Evolutionary conservation across 1,140 invertebrate species (phyloP), one percentile per base, ranked within the genome.

Genomic region (Pemphigus obesinymphae): DNA sequence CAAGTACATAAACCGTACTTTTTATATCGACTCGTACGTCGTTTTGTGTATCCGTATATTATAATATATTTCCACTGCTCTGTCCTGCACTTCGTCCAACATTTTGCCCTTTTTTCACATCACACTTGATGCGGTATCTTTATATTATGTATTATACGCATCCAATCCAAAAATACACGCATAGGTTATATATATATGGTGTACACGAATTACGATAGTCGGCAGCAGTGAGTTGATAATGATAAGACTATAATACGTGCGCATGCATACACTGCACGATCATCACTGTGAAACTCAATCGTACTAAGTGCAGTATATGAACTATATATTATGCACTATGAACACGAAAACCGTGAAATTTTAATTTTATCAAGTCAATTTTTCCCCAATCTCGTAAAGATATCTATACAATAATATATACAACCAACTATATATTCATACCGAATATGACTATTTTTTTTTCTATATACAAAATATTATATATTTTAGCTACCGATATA

Each of bases 271-370:
- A 53, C 6, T 29, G 26, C 23, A 29, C 55, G 26, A 26, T 4
- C 26, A 61, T 29, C 58, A 58, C 55, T 58, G 55, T 6, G 23
- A 58, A 26, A 70, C 34, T 72, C 40, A 72, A 48, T 72, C 68
- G 40, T 29, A 45, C 68, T 72, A 48, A 72, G 68, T 72, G 40
- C n/a, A n/a, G n/a, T n/a, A n/a, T n/a, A n/a, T n/a, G n/a, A n/a
- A n/a, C n/a, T n/a, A n/a, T n/a, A n/a, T n/a, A n/a, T n/a, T n/a
- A n/a, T n/a, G n/a, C n/a, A n/a, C n/a, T n/a, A n/a, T n/a, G n/a
- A n/a, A 26, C 53, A n/a, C 40, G 15, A 37, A 63, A 20, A 63
- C 13, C 20, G 31, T 7, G 8, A 63, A 55, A 55, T 55, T 55
- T 55, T 7, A 55, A 55, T 55, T 55, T 23, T 8, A 23, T 55